Conservation (phyloP, 2,797 vertebrate species). For the Crocodylus rhombifer region DNA sequence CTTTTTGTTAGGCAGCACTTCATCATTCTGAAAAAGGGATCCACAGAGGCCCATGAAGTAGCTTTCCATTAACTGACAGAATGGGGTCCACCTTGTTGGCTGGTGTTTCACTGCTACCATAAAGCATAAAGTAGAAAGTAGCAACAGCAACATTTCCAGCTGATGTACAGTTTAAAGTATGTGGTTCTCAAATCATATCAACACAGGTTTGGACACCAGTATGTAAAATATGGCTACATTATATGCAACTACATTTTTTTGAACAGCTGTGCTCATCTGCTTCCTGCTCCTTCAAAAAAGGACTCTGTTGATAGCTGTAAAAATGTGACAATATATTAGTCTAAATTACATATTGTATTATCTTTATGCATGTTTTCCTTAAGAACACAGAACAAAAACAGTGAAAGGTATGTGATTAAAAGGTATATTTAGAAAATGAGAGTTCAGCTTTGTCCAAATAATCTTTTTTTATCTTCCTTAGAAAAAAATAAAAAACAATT, state of each 20-base stretch:
- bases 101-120: background rate
- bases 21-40: background rate
- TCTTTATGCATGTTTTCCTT: background rate
- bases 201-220: background rate
- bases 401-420: background rate
- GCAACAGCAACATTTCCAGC: background rate
- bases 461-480: background rate
- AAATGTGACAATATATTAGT: background rate
- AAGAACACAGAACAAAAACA: background rate
- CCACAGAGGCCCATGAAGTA: background rate
- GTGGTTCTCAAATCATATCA: background rate
- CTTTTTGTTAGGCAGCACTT: background rate
- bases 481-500: background rate
- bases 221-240: background rate
- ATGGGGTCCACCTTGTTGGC: background rate
- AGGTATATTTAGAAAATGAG: background rate
- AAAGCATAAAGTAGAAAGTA: background rate
- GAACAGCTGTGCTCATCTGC: background rate
- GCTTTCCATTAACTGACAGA: background rate
- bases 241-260: background rate
- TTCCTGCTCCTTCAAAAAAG: fast-evolving
- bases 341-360: background rate
- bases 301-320: background rate
- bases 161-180: background rate
- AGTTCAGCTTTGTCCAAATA: background rate